Evolutionary conservation across 2,888 invertebrate species (phyloP), one percentile per base, ranked within the genome.

Genomic region (Drosophila multiciliata): DNA sequence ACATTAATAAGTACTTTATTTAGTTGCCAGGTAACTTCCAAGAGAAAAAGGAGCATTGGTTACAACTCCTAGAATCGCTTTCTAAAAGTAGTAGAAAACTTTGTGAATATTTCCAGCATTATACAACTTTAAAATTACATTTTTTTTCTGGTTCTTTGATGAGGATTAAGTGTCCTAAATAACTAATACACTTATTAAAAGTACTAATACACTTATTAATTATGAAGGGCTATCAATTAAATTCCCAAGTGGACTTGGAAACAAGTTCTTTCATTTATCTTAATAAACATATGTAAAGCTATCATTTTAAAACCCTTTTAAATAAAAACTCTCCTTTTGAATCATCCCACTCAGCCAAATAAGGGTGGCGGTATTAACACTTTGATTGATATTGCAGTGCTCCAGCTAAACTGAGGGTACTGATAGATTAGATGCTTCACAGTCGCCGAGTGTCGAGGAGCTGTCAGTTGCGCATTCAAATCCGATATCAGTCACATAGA

Each of bases 381-480:
- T 76, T 73, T 87, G 84, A 84, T 84, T 87, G 87, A 84, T 85
- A 87, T 68, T 45, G 7, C 20, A 23, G 15, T 20, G 36, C 20
- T 1, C 20, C 62, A 50, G 23, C 42, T 48, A 60, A 55, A 26
- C 65, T 63, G 62, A 62, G 65, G 38, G 23, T 23, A 36, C 40
- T 65, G 50, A 58, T 73, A 66, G 73, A 81, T 81, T 79, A 79
- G 75, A 72, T 72, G 63, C 57, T 69, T 55, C 66, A 52, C 66
- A 59, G 54, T 50, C 54, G 57, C 48, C 62, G 60, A 67, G 61
- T 73, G 75, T 73, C 53, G 66, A 67, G 75, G 7, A 49, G 80
- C 77, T 77, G 77, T 74, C 80, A 72, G 66, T 48, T 20, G 61
- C 58, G 33, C 50, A 73, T 62, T 45, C 63, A 29, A 62, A 26